phyloP scores from a whole-genome alignment of 2,113 vertebrate genomes.

The Anguilla rostrata region DNA sequence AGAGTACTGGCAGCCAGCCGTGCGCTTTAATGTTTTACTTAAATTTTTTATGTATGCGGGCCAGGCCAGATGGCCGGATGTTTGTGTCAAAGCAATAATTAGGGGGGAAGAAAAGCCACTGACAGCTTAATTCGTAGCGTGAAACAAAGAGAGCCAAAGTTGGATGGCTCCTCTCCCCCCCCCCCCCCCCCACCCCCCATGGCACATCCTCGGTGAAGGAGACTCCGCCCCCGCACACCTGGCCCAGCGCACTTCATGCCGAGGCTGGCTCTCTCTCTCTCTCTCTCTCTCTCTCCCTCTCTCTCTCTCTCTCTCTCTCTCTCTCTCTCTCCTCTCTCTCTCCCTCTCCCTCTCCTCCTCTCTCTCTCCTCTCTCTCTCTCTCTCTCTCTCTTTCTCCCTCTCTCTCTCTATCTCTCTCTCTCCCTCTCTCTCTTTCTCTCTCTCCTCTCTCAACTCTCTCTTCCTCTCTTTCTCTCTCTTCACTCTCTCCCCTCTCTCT shows the following conservation, averaged over 20 bases:
- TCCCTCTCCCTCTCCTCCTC: neutral
- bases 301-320: neutral
- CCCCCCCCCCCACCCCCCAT: neutral
- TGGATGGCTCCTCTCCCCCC: neutral
- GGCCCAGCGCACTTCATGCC: neutral
- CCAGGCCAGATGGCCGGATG: neutral
- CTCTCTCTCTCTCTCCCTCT: neutral
- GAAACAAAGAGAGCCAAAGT: neutral
- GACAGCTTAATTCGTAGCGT: neutral
- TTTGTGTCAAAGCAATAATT: neutral
- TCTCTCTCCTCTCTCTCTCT: neutral
- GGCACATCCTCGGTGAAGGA: neutral
- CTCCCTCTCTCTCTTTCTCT: neutral
- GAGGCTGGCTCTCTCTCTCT: neutral
- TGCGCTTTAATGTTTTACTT: conserved; percentile 12
- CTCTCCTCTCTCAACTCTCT: neutral
- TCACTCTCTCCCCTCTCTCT: neutral
- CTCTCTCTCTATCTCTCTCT: neutral
- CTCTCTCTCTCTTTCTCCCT: neutral
- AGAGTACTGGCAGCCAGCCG: neutral
- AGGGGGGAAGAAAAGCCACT: neutral
- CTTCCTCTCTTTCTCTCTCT: neutral
- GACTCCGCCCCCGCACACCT: neutral
- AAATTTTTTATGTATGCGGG: conserved; percentile 7
- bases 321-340: neutral